Conservation (phyloP, 2,113 vertebrate genomes). For the Orthonyx spaldingii region DNA sequence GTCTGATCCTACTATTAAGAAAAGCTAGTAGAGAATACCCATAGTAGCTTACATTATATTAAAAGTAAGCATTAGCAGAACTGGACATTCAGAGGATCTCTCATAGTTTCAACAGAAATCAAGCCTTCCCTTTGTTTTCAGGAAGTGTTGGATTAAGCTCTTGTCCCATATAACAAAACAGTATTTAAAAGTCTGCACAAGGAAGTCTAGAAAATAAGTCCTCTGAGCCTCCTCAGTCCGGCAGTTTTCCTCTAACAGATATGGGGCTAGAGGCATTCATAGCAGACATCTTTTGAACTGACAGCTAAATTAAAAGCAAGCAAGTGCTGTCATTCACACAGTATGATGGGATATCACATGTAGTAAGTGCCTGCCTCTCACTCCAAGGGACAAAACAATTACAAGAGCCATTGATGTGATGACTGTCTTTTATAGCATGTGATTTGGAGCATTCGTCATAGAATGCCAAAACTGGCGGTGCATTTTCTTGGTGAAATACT, state of each 20-base stretch:
- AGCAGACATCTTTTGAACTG: conserved; percentile 53
- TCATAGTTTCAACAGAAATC: neutral
- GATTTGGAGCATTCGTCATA: conserved; percentile 52
- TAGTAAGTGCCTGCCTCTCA: conserved; percentile 61
- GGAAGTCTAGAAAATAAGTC: neutral
- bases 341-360: conserved; percentile 51
- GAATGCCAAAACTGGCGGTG: conserved; percentile 60
- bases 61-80: neutral
- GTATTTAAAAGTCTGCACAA: neutral
- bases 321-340: conserved; percentile 50
- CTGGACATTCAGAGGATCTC: neutral
- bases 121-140: neutral
- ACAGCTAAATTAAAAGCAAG: conserved; percentile 58
- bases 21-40: neutral
- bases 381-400: conserved; percentile 62
- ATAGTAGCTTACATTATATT: neutral
- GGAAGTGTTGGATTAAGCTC: neutral
- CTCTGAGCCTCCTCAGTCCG: neutral
- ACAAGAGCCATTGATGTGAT: conserved; percentile 52
- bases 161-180: neutral
- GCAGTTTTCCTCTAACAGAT: conserved; percentile 14
- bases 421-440: conserved; percentile 56
- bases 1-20: neutral
- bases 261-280: conserved; percentile 14
- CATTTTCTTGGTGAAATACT: conserved; percentile 49